Conservation (phyloP, 2,113 vertebrate species). For the Osmerus eperlanus region DNA sequence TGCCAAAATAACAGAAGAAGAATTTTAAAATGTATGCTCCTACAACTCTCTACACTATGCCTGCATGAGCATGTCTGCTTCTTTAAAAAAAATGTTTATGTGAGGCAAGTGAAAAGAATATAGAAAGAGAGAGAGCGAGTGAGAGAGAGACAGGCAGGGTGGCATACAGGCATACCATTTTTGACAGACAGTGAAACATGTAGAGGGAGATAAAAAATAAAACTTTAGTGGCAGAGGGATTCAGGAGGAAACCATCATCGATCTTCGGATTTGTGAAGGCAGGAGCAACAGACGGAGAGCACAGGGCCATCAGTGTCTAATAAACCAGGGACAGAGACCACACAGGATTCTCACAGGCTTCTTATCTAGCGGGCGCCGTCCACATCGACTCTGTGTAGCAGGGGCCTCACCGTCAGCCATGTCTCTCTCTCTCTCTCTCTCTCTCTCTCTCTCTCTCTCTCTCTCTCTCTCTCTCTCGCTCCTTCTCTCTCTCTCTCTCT, state of each 20-base stretch:
- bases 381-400: slow-evolving; percentile 1
- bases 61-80: too few relatives aligned
- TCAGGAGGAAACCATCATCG: neutral
- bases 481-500: too few relatives aligned
- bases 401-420: neutral
- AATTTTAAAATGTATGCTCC: neutral
- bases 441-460: too few relatives aligned
- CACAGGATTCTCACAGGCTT: neutral
- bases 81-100: too few relatives aligned
- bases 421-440: too few relatives aligned
- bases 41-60: too few relatives aligned
- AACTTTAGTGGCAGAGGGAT: too few relatives aligned
- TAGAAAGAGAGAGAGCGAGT: neutral
- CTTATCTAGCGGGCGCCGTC: slow-evolving; percentile 9
- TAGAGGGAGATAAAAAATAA: too few relatives aligned
- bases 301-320: neutral
- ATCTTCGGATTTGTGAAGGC: neutral
- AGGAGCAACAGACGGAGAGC: neutral
- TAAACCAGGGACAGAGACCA: slow-evolving; percentile 6
- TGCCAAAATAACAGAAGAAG: too few relatives aligned
- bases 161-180: neutral
- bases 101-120: neutral
- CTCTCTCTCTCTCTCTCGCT: too few relatives aligned
- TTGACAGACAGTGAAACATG: too few relatives aligned
- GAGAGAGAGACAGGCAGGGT: neutral